Evolutionary conservation across 1,140 invertebrate genomes (phyloP), one percentile per base, ranked within the genome.

Genomic region (Papilio xuthus): DNA sequence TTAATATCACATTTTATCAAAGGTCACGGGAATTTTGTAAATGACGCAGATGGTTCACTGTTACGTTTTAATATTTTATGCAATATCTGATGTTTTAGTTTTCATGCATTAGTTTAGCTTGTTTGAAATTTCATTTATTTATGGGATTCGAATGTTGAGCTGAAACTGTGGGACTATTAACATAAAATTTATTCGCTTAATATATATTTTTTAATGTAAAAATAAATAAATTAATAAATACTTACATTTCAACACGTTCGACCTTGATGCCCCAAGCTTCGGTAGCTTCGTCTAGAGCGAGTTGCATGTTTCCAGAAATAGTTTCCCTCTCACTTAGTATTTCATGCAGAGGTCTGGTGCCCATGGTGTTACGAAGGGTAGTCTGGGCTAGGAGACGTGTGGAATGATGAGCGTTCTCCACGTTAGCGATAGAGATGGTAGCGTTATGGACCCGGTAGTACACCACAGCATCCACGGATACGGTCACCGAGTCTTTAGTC

Each of bases 181-280:
- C 7, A 37, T 3, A 37, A 37, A 37, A 37, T 7, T 37, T 37
- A 37, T 37, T 10, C 44, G 44, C 44, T 10, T 13, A 47, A 9
- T 10, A 47, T 47, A 47, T 10, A 10, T 10, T 47, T 47, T 47
- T 15, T 10, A 13, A 15, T 47, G 9, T 10, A 47, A 67, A 67
- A 9, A 32, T 69, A 15, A 9, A 1, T 32, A 69, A 4, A 6
- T 69, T 28, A 67, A 7, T 41, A 67, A 20, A 15, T 88, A 95
- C 96, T 97, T 94, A 98, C 97, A 99, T 98, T 95, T 99, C 98
- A 63, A 99, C 98, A 81, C 98, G 95, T 93, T 99, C 98, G 20
- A 99, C 98, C 94, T 99, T 99, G 83, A 99, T 98, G 23, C 98
- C 98, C 98, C 98, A 99, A 28, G 97, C 97, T 88, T 99, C 98